Base-by-base conservation (phyloP, 1,140 invertebrate genomes). In the Spodoptera litura region DNA sequence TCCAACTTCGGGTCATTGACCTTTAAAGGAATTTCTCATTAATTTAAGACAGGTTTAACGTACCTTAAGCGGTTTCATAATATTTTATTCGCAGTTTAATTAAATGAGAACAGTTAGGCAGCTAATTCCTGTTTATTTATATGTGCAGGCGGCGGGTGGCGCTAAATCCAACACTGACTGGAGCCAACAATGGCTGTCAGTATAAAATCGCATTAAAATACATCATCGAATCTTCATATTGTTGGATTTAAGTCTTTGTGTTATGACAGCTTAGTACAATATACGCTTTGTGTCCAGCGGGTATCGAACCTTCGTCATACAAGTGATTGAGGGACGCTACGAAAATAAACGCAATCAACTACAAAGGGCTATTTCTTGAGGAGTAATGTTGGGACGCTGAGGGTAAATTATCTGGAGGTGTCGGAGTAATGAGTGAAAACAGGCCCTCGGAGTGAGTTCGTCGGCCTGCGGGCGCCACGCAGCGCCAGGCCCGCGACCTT, bases 351-450 rank as follows among this genome's bases (percentile, higher is more conserved):
- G 31, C 6, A 49, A 49, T 20, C 5, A 51, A 31, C 25, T 15
- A 70, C 49, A 53, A 70, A 70, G 53, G 66, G 66, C 44, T 70
- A 35, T 72, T 58, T 58, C 35, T 20, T 44, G 35, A 58, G 49
- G 58, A 20, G 13, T 74, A 51, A 61, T 51, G n/a, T 25, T 35
- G 31, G 25, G 59, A 70, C n/a, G 68, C 38, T 71, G 68, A n/a
- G 64, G 52, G 25, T 74, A 51, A 61, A 61, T 51, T 59, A 74
- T 74, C 56, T 35, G 31, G 25, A 38, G 58, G 71, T 74, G 71
- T 58, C 31, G 71, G 3, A 61, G 56, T 74, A 61, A 71, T 74
- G 56, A 61, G 20, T 51, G 31, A 61, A 49, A 74, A 61, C 35
- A 51, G 44, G 20, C 56, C 44, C 56, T 74, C 55, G 56, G 9